Evolutionary conservation across 2,113 vertebrate genomes (phyloP), one percentile per base, ranked within the genome.

Genomic region (Zonotrichia leucophrys): DNA sequence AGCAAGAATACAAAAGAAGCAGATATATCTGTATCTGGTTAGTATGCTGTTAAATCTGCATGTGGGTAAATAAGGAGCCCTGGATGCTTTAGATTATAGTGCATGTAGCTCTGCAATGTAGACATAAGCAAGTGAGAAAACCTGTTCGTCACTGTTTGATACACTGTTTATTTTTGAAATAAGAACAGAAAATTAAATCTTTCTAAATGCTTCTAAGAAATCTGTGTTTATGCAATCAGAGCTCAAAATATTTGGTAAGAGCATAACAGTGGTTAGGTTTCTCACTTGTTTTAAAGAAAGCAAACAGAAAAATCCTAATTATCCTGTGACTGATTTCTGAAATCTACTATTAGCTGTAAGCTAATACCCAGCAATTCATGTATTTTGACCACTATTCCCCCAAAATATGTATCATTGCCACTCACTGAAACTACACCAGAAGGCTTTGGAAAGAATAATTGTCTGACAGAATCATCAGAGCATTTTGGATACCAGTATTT

Each of bases 21-120:
- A 82, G 95, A 97, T 90, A 35, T 68, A 14, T 95, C 93, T 94
- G 60, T 88, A 59, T 68, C 76, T 82, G 98, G 98, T 98, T 93
- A 97, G 97, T 97, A 55, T 19, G n/a, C 46, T 35, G 86, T 52
- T 84, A 44, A 37, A 18, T 75, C n/a, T 85, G 60, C 19, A 12
- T 11, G 3, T 70, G 53, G 39, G 62, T 87, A 37, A 74, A 53
- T 52, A 68, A 77, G 52, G 33, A 83, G n/a, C 42, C 19, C 2
- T 60, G 31, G 21, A 74, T 88, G 39, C 20, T 21, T 63, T 63
- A 50, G n/a, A 30, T 46, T 50, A 15, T 44, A 50, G 3, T 64
- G 37, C 17, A 24, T 9, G 6, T 25, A 74, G 14, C 18, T 78
- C n/a, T 83, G 68, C 47, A 41, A 0, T 50, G 30, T 37, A 64